Conservation (phyloP, 92 coral and sea anemone genomes). For the Porites divaricata region DNA sequence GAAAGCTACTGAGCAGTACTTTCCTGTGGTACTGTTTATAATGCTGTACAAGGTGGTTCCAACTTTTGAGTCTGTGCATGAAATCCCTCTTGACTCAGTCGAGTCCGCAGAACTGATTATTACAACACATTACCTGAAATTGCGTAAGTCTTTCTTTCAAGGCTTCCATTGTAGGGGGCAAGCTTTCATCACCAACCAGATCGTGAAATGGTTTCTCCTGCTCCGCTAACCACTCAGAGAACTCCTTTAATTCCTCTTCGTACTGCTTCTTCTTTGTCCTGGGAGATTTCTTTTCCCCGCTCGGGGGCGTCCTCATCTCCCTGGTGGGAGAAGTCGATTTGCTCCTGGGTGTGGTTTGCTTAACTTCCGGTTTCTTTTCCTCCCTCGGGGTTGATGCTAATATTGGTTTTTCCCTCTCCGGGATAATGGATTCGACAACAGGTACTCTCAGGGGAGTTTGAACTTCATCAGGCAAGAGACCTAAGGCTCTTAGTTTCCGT, state of each 20-base stretch:
- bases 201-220: slow-evolving; percentile 85
- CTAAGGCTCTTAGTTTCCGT: slow-evolving; percentile 75
- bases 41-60: too few relatives aligned
- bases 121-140: slow-evolving; percentile 72
- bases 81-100: too few relatives aligned
- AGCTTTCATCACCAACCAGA: slow-evolving; percentile 76
- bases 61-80: too few relatives aligned
- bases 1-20: too few relatives aligned
- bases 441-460: slow-evolving; percentile 26
- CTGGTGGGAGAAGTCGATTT: slow-evolving; percentile 52
- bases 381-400: slow-evolving; percentile 51
- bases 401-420: slow-evolving; percentile 41
- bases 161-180: slow-evolving; percentile 80
- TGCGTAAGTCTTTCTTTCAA: slow-evolving; percentile 72
- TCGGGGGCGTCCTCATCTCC: slow-evolving; percentile 49
- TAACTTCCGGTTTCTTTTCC: slow-evolving; percentile 44
- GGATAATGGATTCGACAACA: slow-evolving; percentile 42
- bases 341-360: slow-evolving; percentile 41
- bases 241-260: slow-evolving; percentile 81
- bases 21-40: too few relatives aligned
- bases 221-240: slow-evolving; percentile 90
- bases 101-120: background rate
- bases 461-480: slow-evolving; percentile 45
- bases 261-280: slow-evolving; percentile 80
- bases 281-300: slow-evolving; percentile 76